Base-by-base conservation (phyloP, 2,797 vertebrate species). In the Tarsius wallacei region DNA sequence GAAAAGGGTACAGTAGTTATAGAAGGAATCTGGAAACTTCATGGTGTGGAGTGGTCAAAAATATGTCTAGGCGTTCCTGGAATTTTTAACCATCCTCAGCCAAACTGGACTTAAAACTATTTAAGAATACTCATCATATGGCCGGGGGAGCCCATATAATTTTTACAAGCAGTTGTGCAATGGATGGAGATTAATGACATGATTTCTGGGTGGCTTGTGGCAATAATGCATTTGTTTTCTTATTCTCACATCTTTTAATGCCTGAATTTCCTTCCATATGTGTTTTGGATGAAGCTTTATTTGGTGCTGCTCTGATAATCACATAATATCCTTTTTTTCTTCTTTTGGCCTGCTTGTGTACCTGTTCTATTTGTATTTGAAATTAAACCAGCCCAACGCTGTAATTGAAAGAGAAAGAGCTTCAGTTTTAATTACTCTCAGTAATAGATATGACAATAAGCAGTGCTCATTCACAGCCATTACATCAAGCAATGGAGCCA, bases 371-470 rank as follows among this genome's bases (percentile, higher is more conserved):
- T 68, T 74, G 0, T 7, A 16, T 80, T 86, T 97, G 47, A 36
- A 26, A 94, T 98, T 90, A 94, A 98, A 64, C 26, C 28, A 97
- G 14, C 86, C 10, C 42, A 90, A 47, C 7, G 26, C n/a, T 71
- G 21, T 98, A 96, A 98, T 86, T 98, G 87, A 92, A 96, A 96
- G 76, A 93, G 87, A 95, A 97, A 94, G 15, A 84, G 7, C 74
- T 97, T 73, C 31, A 42, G 5, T 64, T 96, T 98, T 98, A 98
- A 98, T 98, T 98, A 93, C 87, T 80, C 87, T 91, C 73, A 70
- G 49, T 73, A 90, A 55, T 76, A 98, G 94, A 87, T 97, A 83
- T 90, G 90, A 97, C 95, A 97, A 93, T 74, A 98, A 98, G 76
- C 11, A 68, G 90, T 71, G 74, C 77, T 92, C 85, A 90, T 94